These are phyloP conservation scores for Branchipolynoe longqiensis DNA, from an alignment of 2,888 invertebrate genomes.

Conservation along the genomic window DNA sequence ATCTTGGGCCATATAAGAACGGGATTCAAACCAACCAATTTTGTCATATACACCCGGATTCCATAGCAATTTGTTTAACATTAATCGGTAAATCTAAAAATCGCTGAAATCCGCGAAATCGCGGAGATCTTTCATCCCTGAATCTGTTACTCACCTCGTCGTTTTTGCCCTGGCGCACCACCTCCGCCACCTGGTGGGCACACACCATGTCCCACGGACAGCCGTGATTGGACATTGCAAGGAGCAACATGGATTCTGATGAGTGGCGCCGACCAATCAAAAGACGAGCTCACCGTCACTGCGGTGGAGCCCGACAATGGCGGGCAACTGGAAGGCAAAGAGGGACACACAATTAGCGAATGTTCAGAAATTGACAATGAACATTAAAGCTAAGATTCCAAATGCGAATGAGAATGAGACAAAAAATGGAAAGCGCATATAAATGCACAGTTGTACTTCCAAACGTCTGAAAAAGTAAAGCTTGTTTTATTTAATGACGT, in stretches of 20 bases:
- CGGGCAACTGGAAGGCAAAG: constrained; percentile 23
- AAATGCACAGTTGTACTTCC: no score
- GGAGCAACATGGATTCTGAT: constrained; percentile 36
- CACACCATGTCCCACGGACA: constrained; percentile 47
- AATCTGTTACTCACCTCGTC: constrained; percentile 25
- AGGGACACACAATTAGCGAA: no score
- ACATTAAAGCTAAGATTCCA: no score
- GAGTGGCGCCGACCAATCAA: constrained; percentile 12
- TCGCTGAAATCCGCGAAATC: not conserved
- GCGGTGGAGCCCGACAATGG: constrained; percentile 23
- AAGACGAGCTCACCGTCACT: constrained; percentile 15
- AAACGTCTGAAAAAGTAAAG: no score
- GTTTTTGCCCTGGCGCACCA: constrained; percentile 40
- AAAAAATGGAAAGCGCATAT: no score
- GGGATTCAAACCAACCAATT: no score
- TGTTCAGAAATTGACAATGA: no score
- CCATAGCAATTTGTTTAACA: not conserved
- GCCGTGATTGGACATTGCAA: constrained; percentile 43
- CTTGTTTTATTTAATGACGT: no score
- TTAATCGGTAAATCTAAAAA: not conserved
- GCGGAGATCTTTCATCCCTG: not conserved
- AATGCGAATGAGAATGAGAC: no score
- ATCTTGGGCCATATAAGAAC: no score
- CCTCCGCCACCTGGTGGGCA: constrained; percentile 44
- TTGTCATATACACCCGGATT: no score